Evolutionary conservation across 2,797 vertebrate species (phyloP), one percentile per base, ranked within the genome.

Genomic region (Ctenopoma multispine): DNA sequence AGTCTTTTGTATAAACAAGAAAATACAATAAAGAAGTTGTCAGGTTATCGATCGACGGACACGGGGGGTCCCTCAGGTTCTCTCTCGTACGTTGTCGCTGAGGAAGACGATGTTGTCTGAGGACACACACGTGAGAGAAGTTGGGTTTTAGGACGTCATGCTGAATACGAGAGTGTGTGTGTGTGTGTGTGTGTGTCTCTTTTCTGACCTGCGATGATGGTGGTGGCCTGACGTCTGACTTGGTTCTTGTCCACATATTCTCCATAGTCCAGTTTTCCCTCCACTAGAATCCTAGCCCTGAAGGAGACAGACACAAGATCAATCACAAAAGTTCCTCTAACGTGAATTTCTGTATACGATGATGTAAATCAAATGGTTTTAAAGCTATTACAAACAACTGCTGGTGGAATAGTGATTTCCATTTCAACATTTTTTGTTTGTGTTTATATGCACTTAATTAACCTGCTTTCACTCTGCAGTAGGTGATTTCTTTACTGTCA

Each of bases 221-320:
- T 99, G 51, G 98, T 99, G 49, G 97, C 97, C 86, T 99, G 97
- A 7, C 97, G 92, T 61, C 96, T 93, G 60, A 99, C 95, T 0
- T 97, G 97, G 89, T 98, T 98, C 86, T 98, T 99, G 86, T 99
- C 98, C 4, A 94, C 90, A 1, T 99, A 99, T 87, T 99, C 98
- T 0, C 97, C 97, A 7, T 99, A 99, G 85, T 99, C 98, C 68
- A 99, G 90, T 79, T 98, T 99, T 9, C 98, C 98, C 90, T 99
- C 97, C 36, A 99, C 95, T 0, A 93, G 95, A 60, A 99, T 60
- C 65, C 98, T 94, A 36, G 96, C 87, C 44, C 98, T 98, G 80
- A 51, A 57, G 56, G 14, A 66, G 60, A 23, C 1, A 41, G 24
- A 49, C 3, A 14, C 3, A 0, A 13, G 12, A 17, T 77, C 41